phyloP scores from a whole-genome alignment of 2,113 vertebrate genomes.

The Balaeniceps rex region DNA sequence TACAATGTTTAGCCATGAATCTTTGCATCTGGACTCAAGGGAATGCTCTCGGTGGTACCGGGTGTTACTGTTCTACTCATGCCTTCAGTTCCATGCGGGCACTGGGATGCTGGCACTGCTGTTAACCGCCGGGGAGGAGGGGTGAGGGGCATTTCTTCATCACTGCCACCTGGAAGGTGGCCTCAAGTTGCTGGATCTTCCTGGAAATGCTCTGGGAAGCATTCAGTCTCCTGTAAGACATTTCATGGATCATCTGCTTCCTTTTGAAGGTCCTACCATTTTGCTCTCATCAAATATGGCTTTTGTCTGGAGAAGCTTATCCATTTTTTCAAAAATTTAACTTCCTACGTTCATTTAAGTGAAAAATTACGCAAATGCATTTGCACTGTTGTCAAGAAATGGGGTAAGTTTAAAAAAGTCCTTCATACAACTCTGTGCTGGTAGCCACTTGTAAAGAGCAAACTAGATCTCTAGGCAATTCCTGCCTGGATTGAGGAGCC shows the following conservation, averaged over 20 bases:
- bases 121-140: rapidly evolving
- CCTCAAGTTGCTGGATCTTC: rapidly evolving
- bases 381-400: rapidly evolving
- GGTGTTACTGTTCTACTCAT: neutral
- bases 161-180: rapidly evolving
- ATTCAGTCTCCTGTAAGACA: rapidly evolving
- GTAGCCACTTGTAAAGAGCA: rapidly evolving
- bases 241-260: rapidly evolving
- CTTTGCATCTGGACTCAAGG: neutral
- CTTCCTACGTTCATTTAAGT: neutral
- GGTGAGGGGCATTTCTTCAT: neutral
- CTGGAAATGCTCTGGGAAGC: too few species aligned
- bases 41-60: rapidly evolving
- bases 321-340: rapidly evolving
- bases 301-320: neutral
- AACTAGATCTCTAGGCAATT: rapidly evolving
- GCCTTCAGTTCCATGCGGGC: neutral
- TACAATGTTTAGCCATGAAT: rapidly evolving
- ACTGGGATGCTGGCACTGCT: rapidly evolving
- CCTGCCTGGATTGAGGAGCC: rapidly evolving
- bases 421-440: rapidly evolving
- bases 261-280: neutral
- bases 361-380: neutral
- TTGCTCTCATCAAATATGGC: neutral
- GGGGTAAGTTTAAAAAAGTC: neutral